Evolutionary conservation across 2,888 invertebrate species (phyloP).

Genomic region (Myopa tessellatipennis): DNA sequence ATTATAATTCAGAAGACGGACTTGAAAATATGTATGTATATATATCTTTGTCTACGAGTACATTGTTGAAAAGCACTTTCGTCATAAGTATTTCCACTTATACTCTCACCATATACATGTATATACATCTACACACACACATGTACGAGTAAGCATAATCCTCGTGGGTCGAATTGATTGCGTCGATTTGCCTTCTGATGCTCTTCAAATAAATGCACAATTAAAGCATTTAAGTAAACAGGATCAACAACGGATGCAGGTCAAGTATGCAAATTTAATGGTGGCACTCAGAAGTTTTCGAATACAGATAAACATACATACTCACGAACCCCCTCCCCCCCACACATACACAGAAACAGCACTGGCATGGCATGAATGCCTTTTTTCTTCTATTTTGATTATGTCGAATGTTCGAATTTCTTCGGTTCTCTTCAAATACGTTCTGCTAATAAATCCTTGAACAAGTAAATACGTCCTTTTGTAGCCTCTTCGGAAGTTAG

Average conservation of each 20-base stretch:
- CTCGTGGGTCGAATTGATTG: neutral
- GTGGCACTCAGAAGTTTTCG: slow-evolving; percentile 16
- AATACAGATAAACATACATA: neutral
- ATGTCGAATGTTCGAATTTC: slow-evolving; percentile 1
- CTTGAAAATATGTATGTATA: too few relatives aligned
- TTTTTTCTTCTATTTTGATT: neutral
- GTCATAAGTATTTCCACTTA: too few relatives aligned
- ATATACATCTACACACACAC: neutral
- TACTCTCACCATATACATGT: neutral
- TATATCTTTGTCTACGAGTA: too few relatives aligned
- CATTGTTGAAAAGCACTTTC: too few relatives aligned
- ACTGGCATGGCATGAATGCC: neutral
- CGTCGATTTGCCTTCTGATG: neutral
- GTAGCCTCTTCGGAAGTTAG: neutral
- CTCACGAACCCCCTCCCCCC: neutral
- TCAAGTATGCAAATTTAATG: slow-evolving; percentile 53
- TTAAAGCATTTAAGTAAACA: slow-evolving; percentile 32
- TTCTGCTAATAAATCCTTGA: slow-evolving; percentile 2
- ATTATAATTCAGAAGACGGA: too few relatives aligned
- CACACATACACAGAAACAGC: neutral
- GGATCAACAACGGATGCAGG: slow-evolving; percentile 38
- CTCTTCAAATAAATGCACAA: slow-evolving; percentile 27
- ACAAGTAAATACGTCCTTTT: slow-evolving; percentile 1
- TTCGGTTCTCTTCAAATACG: neutral
- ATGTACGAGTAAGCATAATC: too few relatives aligned